These are phyloP conservation scores for Promerops cafer DNA, from an alignment of 2,113 vertebrate genomes.

Conservation along the genomic window DNA sequence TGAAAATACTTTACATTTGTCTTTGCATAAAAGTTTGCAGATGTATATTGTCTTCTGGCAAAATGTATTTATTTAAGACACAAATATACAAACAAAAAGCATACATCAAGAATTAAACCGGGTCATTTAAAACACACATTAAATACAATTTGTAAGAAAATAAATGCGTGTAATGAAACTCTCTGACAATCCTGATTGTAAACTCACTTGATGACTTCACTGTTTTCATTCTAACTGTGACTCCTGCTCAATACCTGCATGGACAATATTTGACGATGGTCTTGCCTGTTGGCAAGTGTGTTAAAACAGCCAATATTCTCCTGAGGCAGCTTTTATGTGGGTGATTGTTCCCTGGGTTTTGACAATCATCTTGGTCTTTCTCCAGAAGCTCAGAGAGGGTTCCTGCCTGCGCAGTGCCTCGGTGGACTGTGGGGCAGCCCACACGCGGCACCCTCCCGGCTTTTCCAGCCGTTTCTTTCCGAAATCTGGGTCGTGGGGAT, in stretches of 20 bases:
- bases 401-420: background rate
- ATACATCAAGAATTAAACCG: background rate
- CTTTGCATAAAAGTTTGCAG: background rate
- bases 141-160: background rate
- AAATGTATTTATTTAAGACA: background rate
- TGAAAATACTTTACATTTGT: background rate
- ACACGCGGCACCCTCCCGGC: rapidly evolving
- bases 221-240: background rate
- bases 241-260: background rate
- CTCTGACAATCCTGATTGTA: background rate
- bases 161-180: background rate
- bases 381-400: background rate
- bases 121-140: background rate
- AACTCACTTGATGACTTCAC: background rate
- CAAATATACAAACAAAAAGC: background rate
- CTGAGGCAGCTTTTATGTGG: background rate
- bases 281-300: background rate
- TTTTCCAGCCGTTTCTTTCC: background rate
- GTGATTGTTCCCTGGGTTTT: background rate
- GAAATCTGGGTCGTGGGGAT: rapidly evolving
- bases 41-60: background rate
- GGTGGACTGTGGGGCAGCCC: background rate
- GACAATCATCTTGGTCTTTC: background rate
- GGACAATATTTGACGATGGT: background rate
- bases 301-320: background rate